phyloP scores from a whole-genome alignment of 2,888 invertebrate genomes.

The Cryptocephalus moraei region DNA sequence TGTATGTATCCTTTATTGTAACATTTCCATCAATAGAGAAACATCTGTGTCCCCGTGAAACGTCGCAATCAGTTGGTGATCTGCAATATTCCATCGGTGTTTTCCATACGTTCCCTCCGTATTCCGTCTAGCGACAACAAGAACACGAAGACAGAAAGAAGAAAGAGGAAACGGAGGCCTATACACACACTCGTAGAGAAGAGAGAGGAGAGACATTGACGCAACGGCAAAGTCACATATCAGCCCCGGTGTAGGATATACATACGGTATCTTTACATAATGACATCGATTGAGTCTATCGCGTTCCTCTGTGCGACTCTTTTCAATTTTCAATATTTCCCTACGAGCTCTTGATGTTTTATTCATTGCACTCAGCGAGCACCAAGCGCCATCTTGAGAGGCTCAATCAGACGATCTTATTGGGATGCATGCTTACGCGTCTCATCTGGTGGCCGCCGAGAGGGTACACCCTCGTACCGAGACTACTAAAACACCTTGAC shows the following conservation, averaged over 20 bases:
- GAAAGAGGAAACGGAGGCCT: background rate
- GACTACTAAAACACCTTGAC: background rate
- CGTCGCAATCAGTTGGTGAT: slow-evolving; percentile 5
- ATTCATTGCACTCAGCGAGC: slow-evolving; percentile 40
- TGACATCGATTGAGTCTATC: slow-evolving; percentile 38
- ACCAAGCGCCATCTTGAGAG: slow-evolving; percentile 38
- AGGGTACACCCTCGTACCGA: background rate
- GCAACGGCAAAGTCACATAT: slow-evolving; percentile 14
- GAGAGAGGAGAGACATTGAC: background rate
- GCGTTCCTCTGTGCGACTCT: slow-evolving; percentile 35
- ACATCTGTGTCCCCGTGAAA: slow-evolving; percentile 1
- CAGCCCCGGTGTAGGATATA: slow-evolving; percentile 18
- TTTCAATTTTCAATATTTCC: slow-evolving; percentile 43
- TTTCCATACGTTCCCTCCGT: slow-evolving; percentile 8
- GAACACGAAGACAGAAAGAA: background rate
- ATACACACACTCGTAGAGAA: too few relatives aligned
- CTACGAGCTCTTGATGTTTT: slow-evolving; percentile 41
- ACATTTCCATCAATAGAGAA: too few relatives aligned
- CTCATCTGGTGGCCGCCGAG: slow-evolving; percentile 23
- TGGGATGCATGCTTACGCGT: slow-evolving; percentile 37
- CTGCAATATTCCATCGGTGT: slow-evolving; percentile 8
- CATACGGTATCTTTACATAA: slow-evolving; percentile 32
- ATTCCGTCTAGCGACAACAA: slow-evolving; percentile 6
- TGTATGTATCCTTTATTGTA: too few relatives aligned
- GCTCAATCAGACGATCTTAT: slow-evolving; percentile 40